Percentiles rank a stretch among this genome's conserved stretches.
These are phyloP conservation scores for Odontamblyopus lacepedii DNA, from an alignment of 2,797 vertebrate species.

Conservation along the genomic window DNA sequence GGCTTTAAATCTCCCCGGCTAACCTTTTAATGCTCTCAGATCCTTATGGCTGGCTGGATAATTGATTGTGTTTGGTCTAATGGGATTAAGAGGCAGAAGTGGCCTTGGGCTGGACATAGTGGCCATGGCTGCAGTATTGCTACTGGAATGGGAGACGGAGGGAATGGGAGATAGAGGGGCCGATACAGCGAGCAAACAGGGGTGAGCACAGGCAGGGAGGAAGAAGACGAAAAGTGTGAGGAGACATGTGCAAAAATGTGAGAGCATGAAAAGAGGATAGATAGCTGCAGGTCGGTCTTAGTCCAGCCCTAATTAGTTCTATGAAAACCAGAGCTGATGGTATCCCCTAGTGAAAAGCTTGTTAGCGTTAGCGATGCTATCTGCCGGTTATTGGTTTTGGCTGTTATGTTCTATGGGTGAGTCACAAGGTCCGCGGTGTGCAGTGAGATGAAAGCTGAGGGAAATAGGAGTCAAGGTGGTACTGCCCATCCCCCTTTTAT, in stretches of 20 bases:
- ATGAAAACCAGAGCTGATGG: conserved; percentile 61
- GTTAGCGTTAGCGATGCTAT: conserved; percentile 78
- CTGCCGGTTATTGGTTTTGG: conserved; percentile 76
- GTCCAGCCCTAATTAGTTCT: conserved; percentile 73
- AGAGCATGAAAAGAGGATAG: conserved; percentile 55
- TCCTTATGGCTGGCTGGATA: conserved; percentile 74
- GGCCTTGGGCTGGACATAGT: conserved; percentile 67
- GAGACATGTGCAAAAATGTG: conserved; percentile 25
- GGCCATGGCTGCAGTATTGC: conserved; percentile 32
- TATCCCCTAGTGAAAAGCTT: conserved; percentile 77
- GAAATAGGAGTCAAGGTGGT: conserved; percentile 59
- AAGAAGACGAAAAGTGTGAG: conserved; percentile 12
- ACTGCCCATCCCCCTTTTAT: conserved; percentile 37
- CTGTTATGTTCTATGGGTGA: conserved; percentile 63
- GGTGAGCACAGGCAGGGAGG: conserved; percentile 22
- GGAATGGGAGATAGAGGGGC: conserved; percentile 47
- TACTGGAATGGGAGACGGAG: conserved; percentile 36
- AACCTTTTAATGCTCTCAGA: conserved; percentile 77
- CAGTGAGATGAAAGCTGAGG: conserved; percentile 62
- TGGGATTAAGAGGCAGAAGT: conserved; percentile 75
- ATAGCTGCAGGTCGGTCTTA: conserved; percentile 69
- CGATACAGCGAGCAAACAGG: conserved; percentile 30
- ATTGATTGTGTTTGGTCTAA: conserved; percentile 78
- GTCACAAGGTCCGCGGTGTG: conserved; percentile 61
- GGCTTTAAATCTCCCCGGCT: conserved; percentile 75